phyloP scores from a whole-genome alignment of 2,888 invertebrate species.

The Schizotus pectinicornis region DNA sequence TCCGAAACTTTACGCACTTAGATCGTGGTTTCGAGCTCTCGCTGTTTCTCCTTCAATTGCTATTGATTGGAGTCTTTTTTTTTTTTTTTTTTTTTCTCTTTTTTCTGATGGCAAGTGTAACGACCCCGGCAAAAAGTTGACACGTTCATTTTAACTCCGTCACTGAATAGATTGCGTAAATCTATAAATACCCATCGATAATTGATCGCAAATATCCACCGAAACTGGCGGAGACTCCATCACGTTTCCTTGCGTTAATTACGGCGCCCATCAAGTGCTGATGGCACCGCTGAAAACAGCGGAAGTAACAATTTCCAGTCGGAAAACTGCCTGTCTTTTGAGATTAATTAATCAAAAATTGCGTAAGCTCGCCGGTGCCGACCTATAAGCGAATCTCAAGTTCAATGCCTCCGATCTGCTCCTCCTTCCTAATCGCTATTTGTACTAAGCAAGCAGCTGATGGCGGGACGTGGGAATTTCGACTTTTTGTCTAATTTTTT shows the following conservation, averaged over 20 bases:
- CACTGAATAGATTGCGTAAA: no score
- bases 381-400: slow-evolving; percentile 30
- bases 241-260: neutral
- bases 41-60: no score
- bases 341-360: slow-evolving; percentile 25
- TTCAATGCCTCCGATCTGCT: slow-evolving; percentile 20
- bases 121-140: no score
- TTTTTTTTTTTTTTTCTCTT: no score
- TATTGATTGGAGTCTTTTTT: no score
- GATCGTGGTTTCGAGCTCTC: no score
- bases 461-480: slow-evolving; percentile 10
- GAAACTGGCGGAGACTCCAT: no score
- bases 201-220: no score
- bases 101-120: no score
- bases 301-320: slow-evolving; percentile 15
- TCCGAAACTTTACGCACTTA: no score
- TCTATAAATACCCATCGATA: no score
- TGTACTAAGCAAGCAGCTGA: slow-evolving; percentile 2
- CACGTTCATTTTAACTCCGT: no score
- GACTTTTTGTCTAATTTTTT: neutral
- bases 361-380: slow-evolving; percentile 24
- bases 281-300: slow-evolving; percentile 3
- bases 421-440: slow-evolving; percentile 17
- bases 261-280: neutral
- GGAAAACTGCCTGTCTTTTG: slow-evolving; percentile 9